Base-by-base conservation (phyloP, 2,113 vertebrate genomes). In the Oreotrochilus melanogaster region DNA sequence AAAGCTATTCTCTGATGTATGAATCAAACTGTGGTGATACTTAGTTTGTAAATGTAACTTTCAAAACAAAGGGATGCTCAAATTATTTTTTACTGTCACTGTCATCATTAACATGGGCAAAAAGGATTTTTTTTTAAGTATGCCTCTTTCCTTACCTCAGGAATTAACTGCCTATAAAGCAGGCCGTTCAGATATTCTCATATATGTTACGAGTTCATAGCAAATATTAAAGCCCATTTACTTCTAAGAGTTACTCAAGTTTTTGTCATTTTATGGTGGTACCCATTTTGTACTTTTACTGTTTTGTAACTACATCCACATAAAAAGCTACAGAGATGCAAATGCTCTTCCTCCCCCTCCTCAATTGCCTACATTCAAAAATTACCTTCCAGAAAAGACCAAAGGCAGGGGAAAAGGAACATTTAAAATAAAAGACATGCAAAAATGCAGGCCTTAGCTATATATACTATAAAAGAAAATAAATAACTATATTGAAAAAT, bases 291-390 rank as follows among this genome's bases (percentile, higher is more conserved):
- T 65, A 80, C 67, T 60, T 80, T 17, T 45, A 67, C 19, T 50
- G 4, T 67, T 88, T 86, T 86, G 69, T 58, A 82, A 66, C 37
- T 83, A 58, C 87, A 54, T 54, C 87, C 45, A 85, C 27, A 78
- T 51, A 91, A 51, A 79, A 89, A 79, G 58, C 81, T 51, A 64
- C 31, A 85, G 76, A 82, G 57, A 84, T 74, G 86, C 51, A 96
- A 95, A 91, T 79, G 39, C 11, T 78, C n/a, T 51, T 72, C 51
- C 73, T 78, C 72, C 37, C 50, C 54, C 33, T 51, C 42, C 33
- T 78, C 53, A 31, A 82, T 15, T 25, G 27, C 25, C 53, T 67
- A 23, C 2, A 5, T 78, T 54, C 18, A 69, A 73, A 78, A 85
- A 78, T n/a, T 62, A 67, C 37, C n/a, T 80, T 91, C 61, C 37